Conservation (phyloP, 2,888 invertebrate genomes). For the Ennomos erosarius region DNA sequence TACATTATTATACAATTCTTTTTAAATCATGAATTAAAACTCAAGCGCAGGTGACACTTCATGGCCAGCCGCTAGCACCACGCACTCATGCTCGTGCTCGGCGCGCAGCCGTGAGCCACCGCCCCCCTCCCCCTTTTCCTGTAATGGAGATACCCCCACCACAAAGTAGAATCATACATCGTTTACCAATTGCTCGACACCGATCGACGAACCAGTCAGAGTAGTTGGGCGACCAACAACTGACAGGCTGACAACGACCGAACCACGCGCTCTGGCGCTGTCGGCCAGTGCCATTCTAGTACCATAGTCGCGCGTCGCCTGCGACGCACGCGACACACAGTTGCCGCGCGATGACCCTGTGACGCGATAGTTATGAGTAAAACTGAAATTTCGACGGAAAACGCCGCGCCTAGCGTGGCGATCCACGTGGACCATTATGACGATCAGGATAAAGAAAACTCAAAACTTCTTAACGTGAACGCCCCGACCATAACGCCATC, state of each 20-base stretch:
- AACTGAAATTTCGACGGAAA: slow-evolving; percentile 72
- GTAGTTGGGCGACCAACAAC: slow-evolving; percentile 83
- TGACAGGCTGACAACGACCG: slow-evolving; percentile 94
- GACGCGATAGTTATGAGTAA: slow-evolving; percentile 80
- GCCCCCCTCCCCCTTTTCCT: slow-evolving; percentile 93
- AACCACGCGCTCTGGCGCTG: slow-evolving; percentile 89
- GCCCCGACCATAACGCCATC: slow-evolving; percentile 73
- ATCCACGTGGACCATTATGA: slow-evolving; percentile 76
- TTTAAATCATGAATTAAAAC: slow-evolving; percentile 62
- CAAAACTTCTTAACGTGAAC: slow-evolving; percentile 71
- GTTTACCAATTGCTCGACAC: slow-evolving; percentile 76
- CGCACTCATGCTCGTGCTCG: slow-evolving; percentile 92
- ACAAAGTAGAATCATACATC: slow-evolving; percentile 69
- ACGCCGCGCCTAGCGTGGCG: slow-evolving; percentile 75
- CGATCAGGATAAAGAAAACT: slow-evolving; percentile 69
- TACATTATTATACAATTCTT: slow-evolving; percentile 50
- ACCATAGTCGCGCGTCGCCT: slow-evolving; percentile 75
- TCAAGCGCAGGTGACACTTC: slow-evolving; percentile 90
- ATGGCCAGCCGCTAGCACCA: slow-evolving; percentile 89
- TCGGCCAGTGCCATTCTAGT: slow-evolving; percentile 58
- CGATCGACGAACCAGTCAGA: slow-evolving; percentile 79
- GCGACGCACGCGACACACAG: slow-evolving; percentile 75
- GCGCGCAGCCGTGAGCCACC: slow-evolving; percentile 69
- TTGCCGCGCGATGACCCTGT: slow-evolving; percentile 80
- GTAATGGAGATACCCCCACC: slow-evolving; percentile 62